These are phyloP conservation scores for Murina feae DNA, from an alignment of 2,113 vertebrate species.

Conservation along the genomic window DNA sequence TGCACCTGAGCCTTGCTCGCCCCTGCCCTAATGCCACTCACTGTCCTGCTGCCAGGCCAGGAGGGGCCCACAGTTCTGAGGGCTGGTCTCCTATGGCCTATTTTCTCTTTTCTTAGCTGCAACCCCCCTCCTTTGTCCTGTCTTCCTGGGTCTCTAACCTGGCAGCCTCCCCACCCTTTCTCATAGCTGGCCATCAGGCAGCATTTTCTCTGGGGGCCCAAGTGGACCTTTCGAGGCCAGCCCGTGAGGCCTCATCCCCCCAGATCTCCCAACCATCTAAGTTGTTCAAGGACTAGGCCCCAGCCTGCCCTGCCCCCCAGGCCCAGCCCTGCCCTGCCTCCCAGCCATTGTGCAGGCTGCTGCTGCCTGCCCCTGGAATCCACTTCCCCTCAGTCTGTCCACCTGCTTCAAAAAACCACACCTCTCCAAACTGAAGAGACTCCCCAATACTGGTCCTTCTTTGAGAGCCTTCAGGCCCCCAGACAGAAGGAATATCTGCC, in stretches of 20 bases:
- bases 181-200: rapidly evolving
- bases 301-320: rapidly evolving
- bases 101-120: background rate
- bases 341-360: rapidly evolving
- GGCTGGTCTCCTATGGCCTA: background rate
- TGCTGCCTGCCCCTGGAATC: background rate
- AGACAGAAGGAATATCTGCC: background rate
- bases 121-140: background rate
- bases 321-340: rapidly evolving
- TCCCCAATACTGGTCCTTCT: background rate
- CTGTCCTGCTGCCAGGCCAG: rapidly evolving
- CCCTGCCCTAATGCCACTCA: background rate
- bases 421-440: background rate
- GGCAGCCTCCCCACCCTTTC: background rate
- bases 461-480: background rate
- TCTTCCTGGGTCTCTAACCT: background rate
- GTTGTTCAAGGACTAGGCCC: rapidly evolving
- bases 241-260: rapidly evolving
- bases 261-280: background rate
- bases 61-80: background rate
- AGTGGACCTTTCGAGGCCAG: background rate
- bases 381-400: rapidly evolving
- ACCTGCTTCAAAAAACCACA: rapidly evolving
- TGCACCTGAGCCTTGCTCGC: background rate
- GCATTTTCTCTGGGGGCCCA: background rate